Evolutionary conservation across 2,113 vertebrate genomes (phyloP), one percentile per base, ranked within the genome.

Genomic region (Passer montanus): DNA sequence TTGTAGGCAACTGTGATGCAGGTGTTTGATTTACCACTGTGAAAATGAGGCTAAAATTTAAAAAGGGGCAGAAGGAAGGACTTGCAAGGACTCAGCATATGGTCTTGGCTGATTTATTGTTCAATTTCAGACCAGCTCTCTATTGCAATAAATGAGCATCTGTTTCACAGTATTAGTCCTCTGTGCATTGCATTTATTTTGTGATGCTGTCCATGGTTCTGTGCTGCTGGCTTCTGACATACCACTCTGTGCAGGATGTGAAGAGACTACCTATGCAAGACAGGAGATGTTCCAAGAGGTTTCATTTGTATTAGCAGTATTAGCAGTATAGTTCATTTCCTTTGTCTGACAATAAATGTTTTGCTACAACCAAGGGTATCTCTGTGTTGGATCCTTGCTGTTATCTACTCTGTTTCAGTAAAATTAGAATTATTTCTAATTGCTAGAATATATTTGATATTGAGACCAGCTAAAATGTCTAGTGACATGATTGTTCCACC

Each of bases 131-230:
- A 43, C 9, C 37, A 52, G 18, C 21, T 59, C 26, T 41, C 58
- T 69, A 0, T n/a, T 53, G 63, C 39, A 30, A 3, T 43, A 55
- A 77, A 30, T 17, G 30, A 90, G 30, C 23, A 28, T 47, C 14
- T 81, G 0, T 55, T 69, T 69, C 18, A 39, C 26, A 22, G 19
- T 8, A 14, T 31, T 50, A 31, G 55, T 39, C 47, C n/a, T 58
- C 10, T 39, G 31, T 4, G 2, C 0, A 0, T 26, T 63, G n/a
- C 14, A 13, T n/a, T 86, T 76, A 10, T 19, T 76, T 59, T 43
- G 49, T 6, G 1, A 4, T 62, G 27, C 33, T 3, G 2, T 28
- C 31, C 1, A 0, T 74, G 44, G 56, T 43, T 70, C 41, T 26
- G 43, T 50, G 53, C 44, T 41, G 16, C 16, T 62, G 35, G 46